Evolutionary conservation across 1,140 invertebrate species (phyloP).

Genomic region (Venustaconcha ellipsiformis): DNA sequence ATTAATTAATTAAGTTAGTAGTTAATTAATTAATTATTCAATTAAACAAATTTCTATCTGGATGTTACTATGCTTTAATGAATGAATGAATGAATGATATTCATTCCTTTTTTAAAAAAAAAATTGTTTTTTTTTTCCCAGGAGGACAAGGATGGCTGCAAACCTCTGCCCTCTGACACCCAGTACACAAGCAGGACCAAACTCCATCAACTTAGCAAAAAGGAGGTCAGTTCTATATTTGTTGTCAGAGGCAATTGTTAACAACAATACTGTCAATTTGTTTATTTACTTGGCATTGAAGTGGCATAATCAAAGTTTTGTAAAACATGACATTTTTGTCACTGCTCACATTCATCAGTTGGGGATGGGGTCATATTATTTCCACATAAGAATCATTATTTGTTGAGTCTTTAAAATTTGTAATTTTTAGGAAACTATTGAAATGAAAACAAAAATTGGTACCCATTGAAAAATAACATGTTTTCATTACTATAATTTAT

Average conservation of each 20-base stretch:
- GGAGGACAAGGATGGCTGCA: conserved; percentile 76
- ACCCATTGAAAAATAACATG: neutral
- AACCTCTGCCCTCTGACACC: conserved; percentile 76
- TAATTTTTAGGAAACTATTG: too few relatives aligned
- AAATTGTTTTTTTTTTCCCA: conserved; percentile 55
- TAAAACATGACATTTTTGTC: too few relatives aligned
- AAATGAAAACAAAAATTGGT: neutral
- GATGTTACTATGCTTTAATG: too few relatives aligned
- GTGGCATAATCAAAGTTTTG: neutral
- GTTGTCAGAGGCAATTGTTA: neutral
- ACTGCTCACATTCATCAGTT: too few relatives aligned
- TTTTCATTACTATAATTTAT: neutral
- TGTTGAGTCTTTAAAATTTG: neutral
- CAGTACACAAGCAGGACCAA: conserved; percentile 75
- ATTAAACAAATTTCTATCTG: too few relatives aligned
- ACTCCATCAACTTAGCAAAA: conserved; percentile 53
- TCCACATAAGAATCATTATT: neutral
- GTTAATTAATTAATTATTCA: too few relatives aligned
- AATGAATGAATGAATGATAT: neutral
- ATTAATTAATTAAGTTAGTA: too few relatives aligned
- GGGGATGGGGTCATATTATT: too few relatives aligned
- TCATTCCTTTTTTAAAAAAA: neutral
- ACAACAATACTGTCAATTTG: neutral
- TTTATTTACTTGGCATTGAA: neutral
- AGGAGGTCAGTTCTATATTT: conserved; percentile 72